A percentile compares a stretch with the other conserved stretches of the same genome.
These are phyloP conservation scores for Scomber colias DNA, from an alignment of 2,113 vertebrate genomes.

Conservation along the genomic window DNA sequence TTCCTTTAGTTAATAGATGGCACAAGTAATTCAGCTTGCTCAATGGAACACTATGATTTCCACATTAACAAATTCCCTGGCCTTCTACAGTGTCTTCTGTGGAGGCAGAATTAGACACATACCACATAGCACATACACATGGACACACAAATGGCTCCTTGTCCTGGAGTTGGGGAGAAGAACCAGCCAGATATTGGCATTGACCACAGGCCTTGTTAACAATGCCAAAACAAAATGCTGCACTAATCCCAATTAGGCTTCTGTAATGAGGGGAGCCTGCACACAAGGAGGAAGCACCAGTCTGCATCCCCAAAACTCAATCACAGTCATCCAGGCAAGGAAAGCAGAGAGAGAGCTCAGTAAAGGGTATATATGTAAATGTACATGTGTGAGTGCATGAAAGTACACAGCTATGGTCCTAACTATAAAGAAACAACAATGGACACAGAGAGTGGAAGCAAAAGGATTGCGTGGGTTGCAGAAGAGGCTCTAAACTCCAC, in stretches of 20 bases:
- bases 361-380: conserved; percentile 43
- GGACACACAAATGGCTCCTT: conserved; percentile 35
- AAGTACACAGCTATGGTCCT: conserved; percentile 16
- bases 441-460: conserved; percentile 22
- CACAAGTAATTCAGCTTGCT: no score
- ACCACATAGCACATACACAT: conserved; percentile 2
- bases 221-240: conserved; percentile 74
- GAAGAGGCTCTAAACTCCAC: conserved; percentile 32
- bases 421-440: conserved; percentile 36
- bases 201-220: conserved; percentile 68
- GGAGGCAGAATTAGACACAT: conserved; percentile 7
- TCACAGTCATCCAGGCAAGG: conserved; percentile 71
- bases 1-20: no score
- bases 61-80: background rate
- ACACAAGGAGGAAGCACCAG: conserved; percentile 61
- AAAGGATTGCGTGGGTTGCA: conserved; percentile 35
- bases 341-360: conserved; percentile 38
- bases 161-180: conserved; percentile 49
- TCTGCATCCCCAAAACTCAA: conserved; percentile 71
- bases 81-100: no score
- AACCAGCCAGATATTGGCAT: conserved; percentile 56
- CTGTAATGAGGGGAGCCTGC: conserved; percentile 75
- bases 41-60: background rate
- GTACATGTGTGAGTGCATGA: background rate
- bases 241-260: conserved; percentile 80